Conservation (phyloP, 2,797 vertebrate genomes). For the Furcifer pardalis region DNA sequence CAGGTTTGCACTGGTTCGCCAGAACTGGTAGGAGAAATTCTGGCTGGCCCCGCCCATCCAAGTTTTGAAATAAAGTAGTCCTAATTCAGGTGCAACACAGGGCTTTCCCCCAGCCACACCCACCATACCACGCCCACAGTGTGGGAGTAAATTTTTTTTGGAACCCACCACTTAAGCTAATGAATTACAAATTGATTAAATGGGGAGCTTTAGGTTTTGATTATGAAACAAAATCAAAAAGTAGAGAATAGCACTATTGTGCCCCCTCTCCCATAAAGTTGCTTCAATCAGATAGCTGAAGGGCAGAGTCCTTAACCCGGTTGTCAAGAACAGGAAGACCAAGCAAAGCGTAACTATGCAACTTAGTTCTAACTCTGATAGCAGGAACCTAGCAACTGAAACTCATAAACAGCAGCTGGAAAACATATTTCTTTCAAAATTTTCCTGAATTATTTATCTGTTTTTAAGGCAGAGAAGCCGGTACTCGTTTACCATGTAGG, state of each 20-base stretch:
- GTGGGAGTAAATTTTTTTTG: no score
- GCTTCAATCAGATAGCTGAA: conserved; percentile 51
- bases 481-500: conserved; percentile 25
- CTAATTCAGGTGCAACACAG: no score
- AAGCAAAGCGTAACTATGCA: conserved; percentile 49
- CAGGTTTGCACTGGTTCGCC: no score
- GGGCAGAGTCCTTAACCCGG: conserved; percentile 48
- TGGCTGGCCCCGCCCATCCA: no score
- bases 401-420: conserved; percentile 65
- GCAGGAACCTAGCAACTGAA: conserved; percentile 61
- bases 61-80: no score
- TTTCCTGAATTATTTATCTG: conserved; percentile 38
- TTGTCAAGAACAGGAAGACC: conserved; percentile 64
- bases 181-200: background rate
- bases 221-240: no score
- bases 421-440: conserved; percentile 51
- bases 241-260: background rate
- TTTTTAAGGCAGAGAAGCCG: conserved; percentile 27
- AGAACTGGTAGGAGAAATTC: no score
- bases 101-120: no score
- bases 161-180: background rate
- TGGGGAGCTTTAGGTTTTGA: background rate
- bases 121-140: no score
- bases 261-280: conserved; percentile 20
- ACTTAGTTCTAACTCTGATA: conserved; percentile 45